A percentile compares a stretch with the other conserved stretches of the same genome.
These are phyloP conservation scores for Arion vulgaris DNA, from an alignment of 1,140 invertebrate species.

Conservation along the genomic window DNA sequence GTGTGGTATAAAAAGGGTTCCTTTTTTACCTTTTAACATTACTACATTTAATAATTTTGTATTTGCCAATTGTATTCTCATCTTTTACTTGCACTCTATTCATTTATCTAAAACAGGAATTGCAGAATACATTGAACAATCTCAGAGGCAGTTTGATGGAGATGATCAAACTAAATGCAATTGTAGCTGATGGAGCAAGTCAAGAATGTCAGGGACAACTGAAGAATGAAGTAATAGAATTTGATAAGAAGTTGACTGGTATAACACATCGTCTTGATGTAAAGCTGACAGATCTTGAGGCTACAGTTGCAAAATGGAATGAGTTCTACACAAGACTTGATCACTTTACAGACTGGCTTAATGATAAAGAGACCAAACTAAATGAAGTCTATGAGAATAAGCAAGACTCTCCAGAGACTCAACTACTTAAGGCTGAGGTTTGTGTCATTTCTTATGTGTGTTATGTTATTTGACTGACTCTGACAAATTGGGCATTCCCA, in stretches of 20 bases:
- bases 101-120: constrained; percentile 45
- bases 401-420: constrained; percentile 63
- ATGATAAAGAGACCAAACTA: constrained; percentile 81
- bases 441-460: neutral
- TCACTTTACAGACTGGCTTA: constrained; percentile 74
- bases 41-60: no score
- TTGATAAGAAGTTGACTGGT: constrained; percentile 83
- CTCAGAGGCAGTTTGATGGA: constrained; percentile 63
- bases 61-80: no score
- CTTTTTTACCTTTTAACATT: no score
- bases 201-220: constrained; percentile 82
- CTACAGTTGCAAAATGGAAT: constrained; percentile 86
- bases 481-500: no score
- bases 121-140: constrained; percentile 62
- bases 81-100: no score
- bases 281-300: constrained; percentile 84
- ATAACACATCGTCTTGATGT: constrained; percentile 84
- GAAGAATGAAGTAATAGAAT: constrained; percentile 84
- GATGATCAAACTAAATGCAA: constrained; percentile 82
- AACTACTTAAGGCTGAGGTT: constrained; percentile 66
- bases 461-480: no score
- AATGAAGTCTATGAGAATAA: constrained; percentile 75
- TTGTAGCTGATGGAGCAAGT: constrained; percentile 80
- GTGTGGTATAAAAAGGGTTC: no score
- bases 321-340: constrained; percentile 78